Evolutionary conservation across 1,140 invertebrate genomes (phyloP).

Genomic region (Cydia splendana): DNA sequence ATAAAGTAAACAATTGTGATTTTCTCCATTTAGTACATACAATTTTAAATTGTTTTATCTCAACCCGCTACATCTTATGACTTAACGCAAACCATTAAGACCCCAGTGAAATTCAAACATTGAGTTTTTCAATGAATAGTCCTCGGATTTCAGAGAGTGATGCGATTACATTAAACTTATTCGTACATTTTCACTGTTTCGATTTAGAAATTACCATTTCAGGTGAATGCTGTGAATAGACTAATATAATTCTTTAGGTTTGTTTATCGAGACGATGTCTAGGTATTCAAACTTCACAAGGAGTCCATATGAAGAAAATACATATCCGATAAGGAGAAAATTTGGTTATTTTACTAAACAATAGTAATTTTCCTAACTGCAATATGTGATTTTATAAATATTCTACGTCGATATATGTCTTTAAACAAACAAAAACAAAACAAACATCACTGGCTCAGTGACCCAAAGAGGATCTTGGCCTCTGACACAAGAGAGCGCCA

Average conservation of each 20-base stretch:
- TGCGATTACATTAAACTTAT: constrained; percentile 42
- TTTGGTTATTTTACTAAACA: no score
- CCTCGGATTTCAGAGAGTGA: constrained; percentile 34
- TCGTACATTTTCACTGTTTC: constrained; percentile 33
- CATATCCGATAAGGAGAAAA: no score
- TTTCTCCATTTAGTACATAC: no score
- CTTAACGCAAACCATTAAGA: constrained; percentile 26
- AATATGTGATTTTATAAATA: no score
- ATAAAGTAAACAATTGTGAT: no score
- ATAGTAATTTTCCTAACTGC: no score
- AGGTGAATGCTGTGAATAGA: neutral
- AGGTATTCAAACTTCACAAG: neutral
- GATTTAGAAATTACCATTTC: constrained; percentile 17
- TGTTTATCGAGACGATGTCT: neutral
- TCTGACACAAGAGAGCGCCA: no score
- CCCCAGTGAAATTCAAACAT: constrained; percentile 41
- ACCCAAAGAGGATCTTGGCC: no score
- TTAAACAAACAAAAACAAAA: no score
- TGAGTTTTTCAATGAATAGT: constrained; percentile 41
- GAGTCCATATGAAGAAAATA: neutral
- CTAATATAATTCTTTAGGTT: neutral
- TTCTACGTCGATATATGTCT: no score
- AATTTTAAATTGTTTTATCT: no score
- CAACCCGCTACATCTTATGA: neutral
- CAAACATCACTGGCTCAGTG: no score